phyloP scores from a whole-genome alignment of 2,888 invertebrate genomes.

The Ethmia dodecea region DNA sequence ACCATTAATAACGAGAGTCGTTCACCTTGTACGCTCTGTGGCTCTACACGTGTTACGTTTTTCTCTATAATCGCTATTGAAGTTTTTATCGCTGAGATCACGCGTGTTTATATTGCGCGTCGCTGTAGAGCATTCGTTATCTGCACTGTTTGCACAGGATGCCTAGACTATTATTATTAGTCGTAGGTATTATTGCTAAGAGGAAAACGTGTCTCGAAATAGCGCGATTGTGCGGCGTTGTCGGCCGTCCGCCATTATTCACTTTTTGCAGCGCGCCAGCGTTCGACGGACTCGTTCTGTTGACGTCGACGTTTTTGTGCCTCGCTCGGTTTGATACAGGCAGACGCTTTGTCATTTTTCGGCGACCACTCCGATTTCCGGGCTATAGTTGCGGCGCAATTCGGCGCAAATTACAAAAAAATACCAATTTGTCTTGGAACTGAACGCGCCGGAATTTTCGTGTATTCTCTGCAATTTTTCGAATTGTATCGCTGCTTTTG shows the following conservation, averaged over 20 bases:
- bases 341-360: conserved; percentile 54
- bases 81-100: conserved; percentile 22
- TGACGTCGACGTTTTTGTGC: conserved; percentile 51
- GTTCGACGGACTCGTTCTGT: conserved; percentile 40
- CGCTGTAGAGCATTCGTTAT: conserved; percentile 37
- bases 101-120: conserved; percentile 27
- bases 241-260: conserved; percentile 50
- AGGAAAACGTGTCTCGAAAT: conserved; percentile 68
- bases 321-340: conserved; percentile 39
- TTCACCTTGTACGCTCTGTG: conserved; percentile 41
- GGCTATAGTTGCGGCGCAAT: conserved; percentile 25
- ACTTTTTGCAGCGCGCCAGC: conserved; percentile 51
- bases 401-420: conserved; percentile 30
- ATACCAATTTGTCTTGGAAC: conserved; percentile 22
- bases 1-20: conserved; percentile 38
- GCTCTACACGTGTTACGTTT: conserved; percentile 38
- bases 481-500: conserved; percentile 17
- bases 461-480: conserved; percentile 15
- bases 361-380: conserved; percentile 48
- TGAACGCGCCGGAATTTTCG: conserved; percentile 10
- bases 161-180: conserved; percentile 44
- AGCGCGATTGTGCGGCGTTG: conserved; percentile 52
- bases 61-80: conserved; percentile 24
- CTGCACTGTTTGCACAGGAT: conserved; percentile 31
- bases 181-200: conserved; percentile 48